Evolutionary conservation across 1,140 invertebrate genomes (phyloP).

Genomic region (Platyura marginata): DNA sequence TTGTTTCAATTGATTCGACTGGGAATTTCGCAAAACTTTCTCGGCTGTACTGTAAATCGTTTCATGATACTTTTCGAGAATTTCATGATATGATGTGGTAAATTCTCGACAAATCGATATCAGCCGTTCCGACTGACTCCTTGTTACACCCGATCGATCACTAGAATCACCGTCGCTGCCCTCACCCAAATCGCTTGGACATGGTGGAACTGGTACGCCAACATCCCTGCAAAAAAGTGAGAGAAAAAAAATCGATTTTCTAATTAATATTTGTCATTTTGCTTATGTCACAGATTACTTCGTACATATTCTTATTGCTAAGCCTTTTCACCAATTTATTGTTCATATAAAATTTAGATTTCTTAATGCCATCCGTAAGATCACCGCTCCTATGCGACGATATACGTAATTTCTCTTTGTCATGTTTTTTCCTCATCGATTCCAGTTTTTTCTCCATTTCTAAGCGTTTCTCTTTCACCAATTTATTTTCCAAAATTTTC

Average conservation of each 20-base stretch:
- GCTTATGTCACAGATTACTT: slow-evolving; percentile 7
- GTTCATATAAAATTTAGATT: slow-evolving; percentile 51
- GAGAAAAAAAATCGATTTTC: slow-evolving; percentile 21
- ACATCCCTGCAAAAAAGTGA: slow-evolving; percentile 19
- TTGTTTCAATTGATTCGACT: slow-evolving; percentile 58
- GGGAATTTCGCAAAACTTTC: slow-evolving; percentile 59
- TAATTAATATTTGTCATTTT: slow-evolving; percentile 6
- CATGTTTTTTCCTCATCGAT: slow-evolving; percentile 63
- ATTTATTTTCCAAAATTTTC: slow-evolving; percentile 60
- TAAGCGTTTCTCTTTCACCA: slow-evolving; percentile 57
- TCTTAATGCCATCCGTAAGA: slow-evolving; percentile 32
- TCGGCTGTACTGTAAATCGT: slow-evolving; percentile 52
- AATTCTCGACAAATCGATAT: slow-evolving; percentile 49
- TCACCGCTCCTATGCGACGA: slow-evolving; percentile 34
- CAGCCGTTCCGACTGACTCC: slow-evolving; percentile 47
- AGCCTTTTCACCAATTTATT: slow-evolving; percentile 58
- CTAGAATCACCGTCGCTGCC: slow-evolving; percentile 23
- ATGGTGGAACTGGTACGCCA: slow-evolving; percentile 18
- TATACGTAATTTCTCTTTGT: slow-evolving; percentile 51
- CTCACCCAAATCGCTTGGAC: slow-evolving; percentile 16
- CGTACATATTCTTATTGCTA: slow-evolving; percentile 69
- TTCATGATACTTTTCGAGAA: slow-evolving; percentile 72
- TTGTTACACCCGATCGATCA: slow-evolving; percentile 28
- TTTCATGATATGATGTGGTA: slow-evolving; percentile 51
- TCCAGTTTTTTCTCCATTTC: slow-evolving; percentile 82